Evolutionary conservation across 2,888 invertebrate species (phyloP), one percentile per base, ranked within the genome.

Genomic region (Ennomos quercinarius): DNA sequence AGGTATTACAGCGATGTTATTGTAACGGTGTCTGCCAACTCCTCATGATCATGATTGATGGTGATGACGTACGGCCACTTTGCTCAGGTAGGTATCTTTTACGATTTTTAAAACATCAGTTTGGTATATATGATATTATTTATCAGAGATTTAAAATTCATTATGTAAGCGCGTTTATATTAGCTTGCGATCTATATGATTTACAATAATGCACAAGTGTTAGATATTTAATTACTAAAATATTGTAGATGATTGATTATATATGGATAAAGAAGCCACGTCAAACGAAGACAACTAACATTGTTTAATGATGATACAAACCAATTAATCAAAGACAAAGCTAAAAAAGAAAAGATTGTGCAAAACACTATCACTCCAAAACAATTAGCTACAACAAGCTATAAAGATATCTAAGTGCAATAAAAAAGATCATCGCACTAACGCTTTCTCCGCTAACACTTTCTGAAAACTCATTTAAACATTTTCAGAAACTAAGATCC

Each of bases 401-500:
- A n/a, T n/a, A 52, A 36, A 45, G 41, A 54, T 34, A 43, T 49
- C 27, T 27, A 27, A 27, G 6, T 27, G 27, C 11, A n/a, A 53
- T 52, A 51, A 53, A 56, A 49, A 51, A 57, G 43, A 63, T 40
- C 11, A 57, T 50, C 39, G 53, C 47, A 61, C n/a, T n/a, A n/a
- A n/a, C n/a, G n/a, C n/a, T n/a, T n/a, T n/a, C n/a, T n/a, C n/a
- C n/a, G n/a, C n/a, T n/a, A n/a, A n/a, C n/a, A n/a, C n/a, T n/a
- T n/a, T n/a, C n/a, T 67, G 56, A 69, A 66, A 68, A 66, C 70
- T 54, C 46, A 57, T 70, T 56, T 62, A 27, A 66, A 68, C 60
- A 34, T 63, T 67, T 66, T 61, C 61, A 61, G 67, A 67, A 71
- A 70, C 44, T 57, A 61, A 66, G 70, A 74, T 71, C 66, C 68